Evolutionary conservation across 1,140 invertebrate species (phyloP).

Genomic region (Danaus plexippus): DNA sequence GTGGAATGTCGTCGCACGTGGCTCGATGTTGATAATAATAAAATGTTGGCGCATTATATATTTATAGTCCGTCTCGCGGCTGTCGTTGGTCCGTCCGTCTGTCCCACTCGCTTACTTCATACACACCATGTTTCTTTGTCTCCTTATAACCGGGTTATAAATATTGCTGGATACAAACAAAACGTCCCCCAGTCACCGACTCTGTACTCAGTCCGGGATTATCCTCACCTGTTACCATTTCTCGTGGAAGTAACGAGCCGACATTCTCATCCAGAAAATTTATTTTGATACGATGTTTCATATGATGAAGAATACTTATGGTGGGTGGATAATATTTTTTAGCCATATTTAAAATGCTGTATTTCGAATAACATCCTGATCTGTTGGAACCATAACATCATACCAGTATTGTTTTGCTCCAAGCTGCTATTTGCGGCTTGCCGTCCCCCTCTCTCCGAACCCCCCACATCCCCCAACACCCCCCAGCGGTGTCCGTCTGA

Average conservation of each 20-base stretch:
- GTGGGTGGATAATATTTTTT: too few relatives aligned
- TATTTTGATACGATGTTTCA: too few relatives aligned
- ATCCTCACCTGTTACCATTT: conserved; percentile 14
- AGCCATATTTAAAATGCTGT: too few relatives aligned
- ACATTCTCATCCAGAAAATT: too few relatives aligned
- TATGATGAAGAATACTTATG: too few relatives aligned
- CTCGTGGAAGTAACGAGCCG: conserved; percentile 1
- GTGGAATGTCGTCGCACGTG: conserved; percentile 62
- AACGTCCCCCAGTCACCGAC: conserved; percentile 15
- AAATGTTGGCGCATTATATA: conserved; percentile 70
- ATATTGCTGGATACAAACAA: conserved; percentile 31
- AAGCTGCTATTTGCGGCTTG: conserved; percentile 61
- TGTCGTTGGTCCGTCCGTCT: conserved; percentile 63
- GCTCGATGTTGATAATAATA: conserved; percentile 67
- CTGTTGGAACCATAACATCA: conserved; percentile 52
- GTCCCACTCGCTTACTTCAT: conserved; percentile 27
- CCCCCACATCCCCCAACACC: conserved; percentile 14
- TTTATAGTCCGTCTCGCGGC: conserved; percentile 64
- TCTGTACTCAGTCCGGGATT: conserved; percentile 7
- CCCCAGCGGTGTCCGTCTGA: conserved; percentile 48
- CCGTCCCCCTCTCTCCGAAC: conserved; percentile 19
- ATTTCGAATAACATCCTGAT: conserved; percentile 17
- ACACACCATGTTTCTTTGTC: conserved; percentile 37
- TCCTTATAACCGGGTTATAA: conserved; percentile 33
- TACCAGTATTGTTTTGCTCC: conserved; percentile 66